Conservation (phyloP, 2,113 vertebrate genomes). For the Anarhynchus alexandrinus region DNA sequence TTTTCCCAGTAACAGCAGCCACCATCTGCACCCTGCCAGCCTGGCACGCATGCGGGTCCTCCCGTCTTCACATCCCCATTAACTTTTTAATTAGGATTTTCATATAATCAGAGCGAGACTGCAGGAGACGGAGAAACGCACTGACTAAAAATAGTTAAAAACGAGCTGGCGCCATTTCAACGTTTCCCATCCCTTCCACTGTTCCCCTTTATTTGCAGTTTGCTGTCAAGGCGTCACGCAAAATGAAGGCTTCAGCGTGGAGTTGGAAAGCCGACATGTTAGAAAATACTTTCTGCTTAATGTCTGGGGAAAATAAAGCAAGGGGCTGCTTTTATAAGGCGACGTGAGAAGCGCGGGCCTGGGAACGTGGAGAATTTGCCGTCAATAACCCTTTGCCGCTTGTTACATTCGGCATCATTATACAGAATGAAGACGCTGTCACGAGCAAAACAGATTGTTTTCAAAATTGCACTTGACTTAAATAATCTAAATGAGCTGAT, state of each 20-base stretch:
- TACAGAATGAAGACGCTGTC: not conserved
- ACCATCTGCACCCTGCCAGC: not conserved
- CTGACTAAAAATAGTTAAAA: not conserved
- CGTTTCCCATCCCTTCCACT: not conserved
- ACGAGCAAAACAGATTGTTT: slow-evolving; percentile 6
- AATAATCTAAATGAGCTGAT: slow-evolving; percentile 27
- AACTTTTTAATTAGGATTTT: slow-evolving; percentile 17
- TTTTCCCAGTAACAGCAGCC: not conserved
- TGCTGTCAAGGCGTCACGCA: not conserved
- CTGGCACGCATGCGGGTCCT: not conserved
- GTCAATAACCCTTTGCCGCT: not conserved
- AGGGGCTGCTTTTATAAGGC: not conserved
- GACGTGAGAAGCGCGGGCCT: not conserved
- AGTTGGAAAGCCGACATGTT: not conserved
- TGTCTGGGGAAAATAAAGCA: not conserved
- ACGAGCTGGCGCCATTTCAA: slow-evolving; percentile 11
- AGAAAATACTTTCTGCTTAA: not conserved
- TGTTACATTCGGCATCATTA: not conserved
- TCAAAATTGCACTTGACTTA: slow-evolving; percentile 28
- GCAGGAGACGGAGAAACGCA: not conserved
- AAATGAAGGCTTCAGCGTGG: not conserved
- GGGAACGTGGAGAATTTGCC: not conserved
- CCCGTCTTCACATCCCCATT: not conserved
- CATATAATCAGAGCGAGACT: not conserved
- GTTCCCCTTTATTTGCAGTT: slow-evolving; percentile 8